Evolutionary conservation across 1,140 invertebrate species (phyloP).

Genomic region (Cotesia chilonis): DNA sequence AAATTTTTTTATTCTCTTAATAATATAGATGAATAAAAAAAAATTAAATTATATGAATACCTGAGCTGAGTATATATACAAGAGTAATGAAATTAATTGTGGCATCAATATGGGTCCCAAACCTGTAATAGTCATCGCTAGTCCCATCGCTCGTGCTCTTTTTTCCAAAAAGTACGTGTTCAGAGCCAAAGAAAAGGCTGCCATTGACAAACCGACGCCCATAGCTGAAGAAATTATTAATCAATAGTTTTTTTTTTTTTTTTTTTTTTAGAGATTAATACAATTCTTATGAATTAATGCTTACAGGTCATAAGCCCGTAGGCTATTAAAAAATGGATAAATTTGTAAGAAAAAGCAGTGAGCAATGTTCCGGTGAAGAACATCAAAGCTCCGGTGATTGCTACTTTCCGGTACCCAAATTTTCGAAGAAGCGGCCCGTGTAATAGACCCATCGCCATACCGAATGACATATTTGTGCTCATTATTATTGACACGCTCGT

Average conservation of each 20-base stretch:
- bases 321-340: conserved; percentile 67
- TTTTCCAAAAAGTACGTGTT: conserved; percentile 76
- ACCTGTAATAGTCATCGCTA: conserved; percentile 76
- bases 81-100: conserved; percentile 70
- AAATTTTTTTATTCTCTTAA: no score
- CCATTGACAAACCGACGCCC: conserved; percentile 72
- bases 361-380: conserved; percentile 65
- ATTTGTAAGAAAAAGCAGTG: conserved; percentile 64
- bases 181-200: conserved; percentile 76
- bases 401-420: conserved; percentile 69
- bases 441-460: conserved; percentile 71
- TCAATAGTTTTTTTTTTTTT: neutral
- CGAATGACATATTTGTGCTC: conserved; percentile 70
- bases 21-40: neutral
- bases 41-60: conserved; percentile 46
- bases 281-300: conserved; percentile 46
- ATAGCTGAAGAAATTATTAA: conserved; percentile 65
- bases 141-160: conserved; percentile 74
- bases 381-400: conserved; percentile 63
- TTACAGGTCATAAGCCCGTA: conserved; percentile 74
- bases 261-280: neutral
- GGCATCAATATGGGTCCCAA: conserved; percentile 80
- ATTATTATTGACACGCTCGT: conserved; percentile 69
- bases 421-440: conserved; percentile 68
- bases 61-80: conserved; percentile 68